Evolutionary conservation across 1,140 invertebrate genomes (phyloP).

Genomic region (Nylanderia fulva): DNA sequence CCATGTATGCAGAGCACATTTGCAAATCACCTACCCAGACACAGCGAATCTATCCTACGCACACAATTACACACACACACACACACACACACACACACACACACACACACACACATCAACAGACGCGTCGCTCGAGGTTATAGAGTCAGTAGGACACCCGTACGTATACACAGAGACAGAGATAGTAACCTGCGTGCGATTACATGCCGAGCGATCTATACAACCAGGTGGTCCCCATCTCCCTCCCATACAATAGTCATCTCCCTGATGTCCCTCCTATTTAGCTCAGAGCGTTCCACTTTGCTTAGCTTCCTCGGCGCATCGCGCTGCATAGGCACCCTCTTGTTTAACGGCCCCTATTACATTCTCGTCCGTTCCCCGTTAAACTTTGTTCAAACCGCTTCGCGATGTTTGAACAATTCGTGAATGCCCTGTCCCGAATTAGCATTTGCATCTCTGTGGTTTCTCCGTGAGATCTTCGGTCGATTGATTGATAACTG

Average conservation of each 20-base stretch:
- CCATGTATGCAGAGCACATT: neutral
- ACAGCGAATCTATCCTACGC: no score
- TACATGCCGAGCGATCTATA: conserved; percentile 47
- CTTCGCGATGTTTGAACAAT: conserved; percentile 15
- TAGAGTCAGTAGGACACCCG: conserved; percentile 77
- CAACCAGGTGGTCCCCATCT: conserved; percentile 12
- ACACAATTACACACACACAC: no score
- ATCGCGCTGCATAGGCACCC: conserved; percentile 6
- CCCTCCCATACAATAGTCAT: conserved; percentile 8
- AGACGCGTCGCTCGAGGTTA: conserved; percentile 70
- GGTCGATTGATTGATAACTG: neutral
- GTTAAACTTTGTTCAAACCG: neutral
- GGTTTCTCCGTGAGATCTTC: neutral
- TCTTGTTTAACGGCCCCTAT: conserved; percentile 44
- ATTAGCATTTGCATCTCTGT: neutral
- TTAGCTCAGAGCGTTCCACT: conserved; percentile 25
- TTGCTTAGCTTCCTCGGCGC: conserved; percentile 14
- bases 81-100: neutral
- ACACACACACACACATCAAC: neutral
- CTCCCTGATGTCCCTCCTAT: conserved; percentile 45
- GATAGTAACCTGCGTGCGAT: conserved; percentile 30
- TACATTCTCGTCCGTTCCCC: conserved; percentile 5
- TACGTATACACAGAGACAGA: conserved; percentile 48
- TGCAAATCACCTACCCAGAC: neutral
- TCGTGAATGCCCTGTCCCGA: neutral